A percentile compares a stretch with the other conserved stretches of the same genome.
phyloP scores from a whole-genome alignment of 2,797 vertebrate species.

The Triplophysa bombifrons region DNA sequence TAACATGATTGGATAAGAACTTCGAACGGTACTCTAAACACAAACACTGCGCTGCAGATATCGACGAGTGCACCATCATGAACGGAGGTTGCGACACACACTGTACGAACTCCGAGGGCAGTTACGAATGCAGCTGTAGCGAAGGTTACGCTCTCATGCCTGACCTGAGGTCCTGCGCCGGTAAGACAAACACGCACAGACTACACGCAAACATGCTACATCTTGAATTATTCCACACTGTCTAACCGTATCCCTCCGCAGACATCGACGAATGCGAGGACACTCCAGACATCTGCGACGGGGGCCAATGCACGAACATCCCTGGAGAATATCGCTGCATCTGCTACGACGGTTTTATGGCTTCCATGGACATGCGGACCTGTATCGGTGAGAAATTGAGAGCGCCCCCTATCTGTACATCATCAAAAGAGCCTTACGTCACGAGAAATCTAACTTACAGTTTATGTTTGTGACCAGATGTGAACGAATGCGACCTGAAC shows the following conservation, averaged over 20 bases:
- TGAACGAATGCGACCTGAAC: constrained; percentile 93
- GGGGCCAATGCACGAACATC: constrained; percentile 91
- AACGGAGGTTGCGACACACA: constrained; percentile 90
- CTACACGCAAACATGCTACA: background rate
- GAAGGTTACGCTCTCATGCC: constrained; percentile 90
- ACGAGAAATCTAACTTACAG: background rate
- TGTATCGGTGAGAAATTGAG: constrained; percentile 83
- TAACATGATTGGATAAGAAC: background rate
- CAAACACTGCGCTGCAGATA: constrained; percentile 72
- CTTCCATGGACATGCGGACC: constrained; percentile 88
- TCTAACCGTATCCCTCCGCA: constrained; percentile 54
- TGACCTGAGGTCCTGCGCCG: constrained; percentile 85
- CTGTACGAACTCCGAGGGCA: constrained; percentile 92
- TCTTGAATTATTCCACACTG: background rate
- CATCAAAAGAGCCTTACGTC: background rate
- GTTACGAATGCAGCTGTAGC: constrained; percentile 89
- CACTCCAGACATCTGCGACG: constrained; percentile 87
- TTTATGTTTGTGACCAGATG: constrained; percentile 72
- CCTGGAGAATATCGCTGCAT: constrained; percentile 90
- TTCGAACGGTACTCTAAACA: background rate
- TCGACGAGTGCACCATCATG: constrained; percentile 89
- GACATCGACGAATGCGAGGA: constrained; percentile 95
- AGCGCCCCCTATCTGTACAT: background rate
- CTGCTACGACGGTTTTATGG: constrained; percentile 91
- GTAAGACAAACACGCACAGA: constrained; percentile 61